Evolutionary conservation across 2,888 invertebrate species (phyloP), one percentile per base, ranked within the genome.

Genomic region (Anticlea derivata): DNA sequence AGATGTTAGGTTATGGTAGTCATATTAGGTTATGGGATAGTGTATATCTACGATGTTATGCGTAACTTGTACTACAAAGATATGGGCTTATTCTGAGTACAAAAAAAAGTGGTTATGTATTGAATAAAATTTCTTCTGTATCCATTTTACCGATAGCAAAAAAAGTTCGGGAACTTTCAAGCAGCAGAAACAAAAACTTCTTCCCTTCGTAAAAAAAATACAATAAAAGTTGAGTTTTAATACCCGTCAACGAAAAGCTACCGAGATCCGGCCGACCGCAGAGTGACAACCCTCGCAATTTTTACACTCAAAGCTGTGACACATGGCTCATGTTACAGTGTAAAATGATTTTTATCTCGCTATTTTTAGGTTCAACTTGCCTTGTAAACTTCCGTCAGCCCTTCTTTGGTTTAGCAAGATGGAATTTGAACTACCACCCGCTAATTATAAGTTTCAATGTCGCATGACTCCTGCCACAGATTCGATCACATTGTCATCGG

Each of bases 1-100:
- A 55, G 73, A 63, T 72, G 68, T 63, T 66, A 61, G 17, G 4
- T 29, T 26, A 13, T 33, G 22, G 33, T 33, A 34, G 39, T 35
- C 39, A 46, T 41, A 39, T 39, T 50, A 29, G 45, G 24, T 29
- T 29, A 39, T 22, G 34, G 10, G n/a, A 27, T 17, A 2, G 17
- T 4, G 2, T 17, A 4, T 2, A 17, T 17, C 17, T 17, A 2
- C 17, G 4, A n/a, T n/a, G n/a, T n/a, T n/a, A n/a, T n/a, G n/a
- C n/a, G n/a, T n/a, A n/a, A n/a, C n/a, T n/a, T n/a, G n/a, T n/a
- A n/a, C n/a, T n/a, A n/a, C n/a, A n/a, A n/a, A n/a, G n/a, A n/a
- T n/a, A n/a, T n/a, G n/a, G n/a, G n/a, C n/a, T n/a, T n/a, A n/a
- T n/a, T n/a, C n/a, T n/a, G n/a, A n/a, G n/a, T n/a, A n/a, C n/a